Conservation (phyloP, 1,140 invertebrate species). For the Thereuonema tuberculata region DNA sequence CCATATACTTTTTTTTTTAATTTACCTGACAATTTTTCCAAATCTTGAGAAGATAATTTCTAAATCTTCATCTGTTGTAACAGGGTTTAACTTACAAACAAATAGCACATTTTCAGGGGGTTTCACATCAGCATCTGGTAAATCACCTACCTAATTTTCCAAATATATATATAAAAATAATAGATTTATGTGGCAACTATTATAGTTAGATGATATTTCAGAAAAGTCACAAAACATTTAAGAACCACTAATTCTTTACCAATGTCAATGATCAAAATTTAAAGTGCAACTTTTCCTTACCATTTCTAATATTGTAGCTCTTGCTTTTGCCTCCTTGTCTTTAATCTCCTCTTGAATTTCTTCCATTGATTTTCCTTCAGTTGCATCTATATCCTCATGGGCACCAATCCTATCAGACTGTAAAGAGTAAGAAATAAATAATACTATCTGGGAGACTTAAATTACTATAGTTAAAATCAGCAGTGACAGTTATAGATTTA, state of each 20-base stretch:
- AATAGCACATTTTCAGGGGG: constrained; percentile 99
- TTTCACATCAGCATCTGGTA: constrained; percentile 91
- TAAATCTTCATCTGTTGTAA: constrained; percentile 93
- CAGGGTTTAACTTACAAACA: constrained; percentile 99
- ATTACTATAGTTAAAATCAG: constrained; percentile 8
- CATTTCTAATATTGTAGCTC: constrained; percentile 96
- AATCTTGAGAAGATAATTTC: constrained; percentile 97
- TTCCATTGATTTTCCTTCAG: constrained; percentile 59
- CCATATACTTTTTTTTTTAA: too few relatives aligned
- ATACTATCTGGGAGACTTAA: not conserved
- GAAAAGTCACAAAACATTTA: too few relatives aligned
- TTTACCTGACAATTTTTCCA: constrained; percentile 68
- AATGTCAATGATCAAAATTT: too few relatives aligned
- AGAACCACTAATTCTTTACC: not conserved
- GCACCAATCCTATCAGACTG: constrained; percentile 78
- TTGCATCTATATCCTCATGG: constrained; percentile 90
- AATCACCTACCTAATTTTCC: constrained; percentile 58
- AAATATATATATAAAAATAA: constrained; percentile 11
- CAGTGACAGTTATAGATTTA: too few relatives aligned
- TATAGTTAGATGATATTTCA: too few relatives aligned
- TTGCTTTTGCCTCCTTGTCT: constrained; percentile 84
- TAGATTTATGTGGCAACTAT: not conserved
- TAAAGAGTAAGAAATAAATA: constrained; percentile 9
- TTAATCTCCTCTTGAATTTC: constrained; percentile 80
- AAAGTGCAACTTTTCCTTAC: too few relatives aligned